phyloP scores from a whole-genome alignment of 2,113 vertebrate genomes.

The Cinclus cinclus region DNA sequence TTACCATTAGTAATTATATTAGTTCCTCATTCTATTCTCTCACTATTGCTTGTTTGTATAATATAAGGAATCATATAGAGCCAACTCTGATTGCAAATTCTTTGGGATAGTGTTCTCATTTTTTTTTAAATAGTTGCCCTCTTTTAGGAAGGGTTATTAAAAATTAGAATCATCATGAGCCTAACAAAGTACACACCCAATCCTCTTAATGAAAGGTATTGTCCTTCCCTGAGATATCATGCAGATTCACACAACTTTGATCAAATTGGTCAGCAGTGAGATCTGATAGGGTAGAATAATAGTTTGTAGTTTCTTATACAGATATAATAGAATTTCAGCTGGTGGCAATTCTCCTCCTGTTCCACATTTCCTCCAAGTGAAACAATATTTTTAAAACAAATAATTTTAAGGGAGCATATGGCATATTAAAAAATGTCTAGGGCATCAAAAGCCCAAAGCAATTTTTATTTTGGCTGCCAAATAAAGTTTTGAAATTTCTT shows the following conservation, averaged over 20 bases:
- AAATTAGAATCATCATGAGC: not conserved
- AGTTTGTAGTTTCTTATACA: not conserved
- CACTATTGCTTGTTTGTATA: not conserved
- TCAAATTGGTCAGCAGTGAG: not conserved
- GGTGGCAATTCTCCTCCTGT: constrained; percentile 2
- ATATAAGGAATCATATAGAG: not conserved
- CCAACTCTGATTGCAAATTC: not conserved
- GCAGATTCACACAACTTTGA: not conserved
- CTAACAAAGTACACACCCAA: not conserved
- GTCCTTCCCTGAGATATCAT: not conserved
- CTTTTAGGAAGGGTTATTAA: not conserved
- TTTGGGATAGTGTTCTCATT: not conserved
- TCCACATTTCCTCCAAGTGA: constrained; percentile 10
- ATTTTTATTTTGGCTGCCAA: constrained; percentile 23
- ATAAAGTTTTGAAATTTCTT: not conserved
- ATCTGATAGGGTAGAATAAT: not conserved
- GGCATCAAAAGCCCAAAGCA: not conserved
- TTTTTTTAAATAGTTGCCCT: not conserved
- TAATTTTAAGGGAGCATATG: not conserved
- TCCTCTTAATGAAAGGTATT: not conserved
- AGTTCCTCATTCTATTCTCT: not conserved
- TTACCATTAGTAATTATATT: not conserved
- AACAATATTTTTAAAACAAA: constrained; percentile 42
- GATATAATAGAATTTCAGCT: not conserved
- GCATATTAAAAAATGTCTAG: not conserved